Conservation (phyloP, 2,797 vertebrate species). For the Thalassophryne amazonica region DNA sequence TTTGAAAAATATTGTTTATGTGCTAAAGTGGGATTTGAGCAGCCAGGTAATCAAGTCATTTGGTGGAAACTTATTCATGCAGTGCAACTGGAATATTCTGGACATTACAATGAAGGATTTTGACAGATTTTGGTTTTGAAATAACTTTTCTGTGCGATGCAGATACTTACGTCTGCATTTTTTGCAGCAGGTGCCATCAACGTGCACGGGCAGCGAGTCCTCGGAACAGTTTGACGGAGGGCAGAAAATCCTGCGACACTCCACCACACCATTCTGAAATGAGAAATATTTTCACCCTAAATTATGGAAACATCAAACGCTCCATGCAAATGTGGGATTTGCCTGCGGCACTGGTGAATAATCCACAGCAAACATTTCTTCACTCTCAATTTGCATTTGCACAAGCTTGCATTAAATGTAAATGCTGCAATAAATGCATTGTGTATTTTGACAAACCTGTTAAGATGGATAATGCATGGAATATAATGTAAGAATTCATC, state of each 20-base stretch:
- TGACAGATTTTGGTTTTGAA: neutral
- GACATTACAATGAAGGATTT: neutral
- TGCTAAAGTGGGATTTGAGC: no score
- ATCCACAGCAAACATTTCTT: neutral
- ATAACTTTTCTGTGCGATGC: neutral
- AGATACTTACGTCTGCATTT: constrained; percentile 87
- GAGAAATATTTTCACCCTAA: neutral
- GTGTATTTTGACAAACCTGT: no score
- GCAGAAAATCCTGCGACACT: constrained; percentile 89
- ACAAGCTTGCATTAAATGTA: neutral
- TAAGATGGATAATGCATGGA: neutral
- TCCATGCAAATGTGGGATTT: neutral
- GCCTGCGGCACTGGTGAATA: neutral
- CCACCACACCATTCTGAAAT: constrained; percentile 84
- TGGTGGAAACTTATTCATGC: no score
- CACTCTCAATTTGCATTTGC: neutral
- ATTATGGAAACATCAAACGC: neutral
- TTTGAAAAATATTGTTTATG: no score
- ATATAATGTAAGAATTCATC: neutral
- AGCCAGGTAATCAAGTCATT: neutral
- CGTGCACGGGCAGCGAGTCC: constrained; percentile 84
- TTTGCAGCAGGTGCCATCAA: constrained; percentile 87
- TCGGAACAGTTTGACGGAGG: constrained; percentile 84
- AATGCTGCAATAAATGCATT: no score
- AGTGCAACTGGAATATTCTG: no score